Evolutionary conservation across 2,113 vertebrate species (phyloP).

Genomic region (Brachionichthys hirsutus): DNA sequence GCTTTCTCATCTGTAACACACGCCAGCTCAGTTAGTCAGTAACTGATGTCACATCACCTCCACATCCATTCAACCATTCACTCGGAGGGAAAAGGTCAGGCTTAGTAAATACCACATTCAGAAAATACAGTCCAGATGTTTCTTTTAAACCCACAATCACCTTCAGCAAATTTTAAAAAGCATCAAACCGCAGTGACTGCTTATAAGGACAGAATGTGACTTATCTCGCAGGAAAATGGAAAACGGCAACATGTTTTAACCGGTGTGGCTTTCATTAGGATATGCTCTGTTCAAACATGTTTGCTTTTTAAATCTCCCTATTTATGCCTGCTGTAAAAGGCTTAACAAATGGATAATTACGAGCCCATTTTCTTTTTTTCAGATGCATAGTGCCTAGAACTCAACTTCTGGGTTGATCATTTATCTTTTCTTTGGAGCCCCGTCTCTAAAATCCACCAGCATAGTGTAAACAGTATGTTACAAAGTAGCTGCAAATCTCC

Average conservation of each 20-base stretch:
- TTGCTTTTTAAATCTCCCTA: neutral
- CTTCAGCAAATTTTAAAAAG: neutral
- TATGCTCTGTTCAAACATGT: conserved; percentile 18
- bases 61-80: neutral
- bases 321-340: conserved; percentile 1
- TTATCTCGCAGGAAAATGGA: neutral
- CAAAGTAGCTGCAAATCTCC: neutral
- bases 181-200: neutral
- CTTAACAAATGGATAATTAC: neutral
- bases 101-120: conserved; percentile 5
- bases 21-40: conserved; percentile 12
- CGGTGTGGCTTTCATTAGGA: conserved; percentile 2
- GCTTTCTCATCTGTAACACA: conserved; percentile 85
- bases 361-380: neutral
- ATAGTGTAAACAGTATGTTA: conserved; percentile 5
- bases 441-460: neutral
- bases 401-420: neutral
- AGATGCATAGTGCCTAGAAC: neutral
- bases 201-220: neutral
- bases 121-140: conserved; percentile 3
- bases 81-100: neutral
- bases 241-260: conserved; percentile 35
- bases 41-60: neutral
- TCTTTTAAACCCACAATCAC: conserved; percentile 2
- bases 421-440: neutral